Base-by-base conservation (phyloP, 1,140 invertebrate species). In the Cydia strobilella region DNA sequence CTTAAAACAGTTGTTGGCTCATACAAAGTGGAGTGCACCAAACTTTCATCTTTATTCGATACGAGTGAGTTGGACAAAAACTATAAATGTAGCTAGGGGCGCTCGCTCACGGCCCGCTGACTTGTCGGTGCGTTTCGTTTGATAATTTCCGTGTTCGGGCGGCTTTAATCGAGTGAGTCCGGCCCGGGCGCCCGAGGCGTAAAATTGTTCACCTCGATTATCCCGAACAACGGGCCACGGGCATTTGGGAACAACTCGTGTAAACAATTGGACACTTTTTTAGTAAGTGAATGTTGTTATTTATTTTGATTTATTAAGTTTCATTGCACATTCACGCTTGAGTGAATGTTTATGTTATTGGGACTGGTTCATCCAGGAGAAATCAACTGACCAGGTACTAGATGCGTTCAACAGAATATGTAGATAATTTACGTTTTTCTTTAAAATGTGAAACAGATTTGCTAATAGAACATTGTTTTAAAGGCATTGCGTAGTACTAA, bases 41-140 rank as follows among this genome's bases (percentile, higher is more conserved):
- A 86, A 87, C 82, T 87, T 87, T 83, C 31, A 83, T 78, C 77
- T 85, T 86, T 84, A 77, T 79, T 78, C 75, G 81, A 86, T 81
- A 87, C 84, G 78, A 82, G 80, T 76, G 86, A 84, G 84, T 85
- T 86, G 76, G 80, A 91, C 90, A 91, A 91, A 91, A 91, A 90
- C 90, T 91, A 90, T 89, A 87, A 87, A 88, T 88, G 88, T 87
- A 87, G 85, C 87, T 87, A 87, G 85, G 85, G 80, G 79, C 86
- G 86, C 83, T 87, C 86, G 85, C 83, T 88, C 84, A 84, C 90
- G 86, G 88, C 76, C 85, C 84, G 90, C 80, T 90, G 90, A 85
- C 81, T 86, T 86, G 87, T 88, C 87, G 84, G 87, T 90, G 87
- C 85, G 88, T 88, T 89, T 85, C 89, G 90, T 90, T 92, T 90